phyloP scores from a whole-genome alignment of 2,797 vertebrate genomes.

The Diplodus puntazzo region DNA sequence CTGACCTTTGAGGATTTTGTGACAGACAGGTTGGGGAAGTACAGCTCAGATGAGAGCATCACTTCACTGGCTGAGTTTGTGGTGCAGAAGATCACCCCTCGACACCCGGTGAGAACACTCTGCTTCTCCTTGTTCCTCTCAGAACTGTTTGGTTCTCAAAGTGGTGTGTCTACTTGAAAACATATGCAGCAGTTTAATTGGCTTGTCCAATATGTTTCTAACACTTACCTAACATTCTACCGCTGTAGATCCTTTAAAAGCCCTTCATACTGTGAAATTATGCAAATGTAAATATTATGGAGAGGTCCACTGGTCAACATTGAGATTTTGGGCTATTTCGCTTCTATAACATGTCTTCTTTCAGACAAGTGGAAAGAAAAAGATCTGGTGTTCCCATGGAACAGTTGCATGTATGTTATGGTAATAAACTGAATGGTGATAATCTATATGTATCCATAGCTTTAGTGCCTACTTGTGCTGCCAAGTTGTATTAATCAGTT shows the following conservation, averaged over 20 bases:
- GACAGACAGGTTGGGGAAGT: constrained; percentile 95
- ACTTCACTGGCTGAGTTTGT: constrained; percentile 98
- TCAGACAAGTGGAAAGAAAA: too few relatives aligned
- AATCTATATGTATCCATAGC: not conserved
- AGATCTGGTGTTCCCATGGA: not conserved
- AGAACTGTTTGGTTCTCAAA: not conserved
- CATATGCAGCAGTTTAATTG: not conserved
- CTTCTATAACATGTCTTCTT: too few relatives aligned
- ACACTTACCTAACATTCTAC: not conserved
- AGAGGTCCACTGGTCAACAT: too few relatives aligned
- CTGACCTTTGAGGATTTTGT: constrained; percentile 93
- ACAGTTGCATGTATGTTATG: not conserved
- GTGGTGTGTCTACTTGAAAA: not conserved
- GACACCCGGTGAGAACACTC: constrained; percentile 89
- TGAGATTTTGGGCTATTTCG: too few relatives aligned
- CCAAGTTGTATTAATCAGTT: not conserved
- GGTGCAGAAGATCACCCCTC: constrained; percentile 96
- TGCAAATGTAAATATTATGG: not conserved
- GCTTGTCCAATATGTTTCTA: not conserved
- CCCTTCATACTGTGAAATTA: not conserved
- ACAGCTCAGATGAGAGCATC: constrained; percentile 96
- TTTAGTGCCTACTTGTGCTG: not conserved
- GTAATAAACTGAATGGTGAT: not conserved
- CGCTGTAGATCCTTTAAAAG: not conserved
- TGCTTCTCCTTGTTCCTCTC: not conserved